These are phyloP conservation scores for Nautilus pompilius DNA, from an alignment of 1,140 invertebrate genomes.

Conservation along the genomic window DNA sequence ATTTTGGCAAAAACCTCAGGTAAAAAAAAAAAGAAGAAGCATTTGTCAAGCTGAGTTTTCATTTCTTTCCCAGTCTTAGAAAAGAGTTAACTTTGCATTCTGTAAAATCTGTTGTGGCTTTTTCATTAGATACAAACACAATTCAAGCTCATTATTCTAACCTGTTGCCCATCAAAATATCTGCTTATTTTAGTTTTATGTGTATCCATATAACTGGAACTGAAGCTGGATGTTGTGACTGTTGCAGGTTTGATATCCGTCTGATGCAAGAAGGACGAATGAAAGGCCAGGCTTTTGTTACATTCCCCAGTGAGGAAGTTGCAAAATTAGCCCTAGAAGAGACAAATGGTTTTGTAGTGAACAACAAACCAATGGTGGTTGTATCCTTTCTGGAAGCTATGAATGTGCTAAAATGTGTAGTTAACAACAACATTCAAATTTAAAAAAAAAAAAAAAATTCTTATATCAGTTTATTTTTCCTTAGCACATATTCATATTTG, in stretches of 20 bases:
- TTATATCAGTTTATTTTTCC: not conserved
- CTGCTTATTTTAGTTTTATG: too few relatives aligned
- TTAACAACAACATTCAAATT: not conserved
- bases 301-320: conserved; percentile 68
- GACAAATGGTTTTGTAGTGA: conserved; percentile 84
- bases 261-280: conserved; percentile 93
- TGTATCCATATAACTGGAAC: too few relatives aligned
- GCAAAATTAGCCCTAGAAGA: conserved; percentile 75
- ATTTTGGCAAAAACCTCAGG: too few relatives aligned
- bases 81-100: too few relatives aligned
- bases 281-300: conserved; percentile 94
- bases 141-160: too few relatives aligned
- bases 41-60: too few relatives aligned
- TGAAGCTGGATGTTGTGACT: too few relatives aligned
- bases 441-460: not conserved
- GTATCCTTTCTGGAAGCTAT: conserved; percentile 32
- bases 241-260: conserved; percentile 72
- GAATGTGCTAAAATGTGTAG: not conserved
- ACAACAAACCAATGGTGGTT: conserved; percentile 86
- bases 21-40: too few relatives aligned
- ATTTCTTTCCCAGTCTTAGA: too few relatives aligned
- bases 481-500: not conserved
- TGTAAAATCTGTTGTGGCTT: too few relatives aligned
- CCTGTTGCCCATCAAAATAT: too few relatives aligned
- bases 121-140: too few relatives aligned